Evolutionary conservation across 2,888 invertebrate genomes (phyloP).

Genomic region (Ectobius pallidus): DNA sequence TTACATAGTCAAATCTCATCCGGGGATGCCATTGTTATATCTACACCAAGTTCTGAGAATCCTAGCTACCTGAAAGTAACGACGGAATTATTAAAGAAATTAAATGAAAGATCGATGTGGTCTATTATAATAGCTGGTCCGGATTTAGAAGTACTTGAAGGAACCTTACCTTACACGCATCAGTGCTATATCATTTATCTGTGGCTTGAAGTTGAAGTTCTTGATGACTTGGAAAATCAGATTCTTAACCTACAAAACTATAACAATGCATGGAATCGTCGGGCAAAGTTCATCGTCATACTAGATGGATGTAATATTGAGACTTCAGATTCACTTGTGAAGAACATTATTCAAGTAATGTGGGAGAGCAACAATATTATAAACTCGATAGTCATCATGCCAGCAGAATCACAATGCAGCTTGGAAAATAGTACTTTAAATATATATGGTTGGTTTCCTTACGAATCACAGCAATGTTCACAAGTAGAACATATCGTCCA

Average conservation of each 20-base stretch:
- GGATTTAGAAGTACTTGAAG: too few species aligned
- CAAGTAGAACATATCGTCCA: background rate
- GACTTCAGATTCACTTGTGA: background rate
- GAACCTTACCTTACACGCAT: background rate
- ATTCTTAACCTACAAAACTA: background rate
- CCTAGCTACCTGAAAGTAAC: too few species aligned
- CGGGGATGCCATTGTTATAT: too few species aligned
- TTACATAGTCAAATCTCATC: too few species aligned
- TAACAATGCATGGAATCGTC: background rate
- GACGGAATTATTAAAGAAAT: too few species aligned
- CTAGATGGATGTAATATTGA: background rate
- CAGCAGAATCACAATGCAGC: too few species aligned
- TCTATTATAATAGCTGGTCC: too few species aligned
- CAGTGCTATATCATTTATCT: background rate
- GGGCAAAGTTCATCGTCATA: background rate
- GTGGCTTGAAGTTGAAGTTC: background rate
- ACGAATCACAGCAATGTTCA: background rate
- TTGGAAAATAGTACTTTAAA: background rate
- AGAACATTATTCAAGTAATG: background rate
- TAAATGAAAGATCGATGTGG: too few species aligned
- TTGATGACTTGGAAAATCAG: background rate
- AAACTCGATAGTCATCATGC: background rate
- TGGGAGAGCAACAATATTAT: background rate
- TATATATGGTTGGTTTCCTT: slow-evolving; percentile 1
- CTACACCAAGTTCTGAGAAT: too few species aligned